These are phyloP conservation scores for Acropora tenuis DNA, from an alignment of 64 coral and sea anemone genomes.

Conservation along the genomic window DNA sequence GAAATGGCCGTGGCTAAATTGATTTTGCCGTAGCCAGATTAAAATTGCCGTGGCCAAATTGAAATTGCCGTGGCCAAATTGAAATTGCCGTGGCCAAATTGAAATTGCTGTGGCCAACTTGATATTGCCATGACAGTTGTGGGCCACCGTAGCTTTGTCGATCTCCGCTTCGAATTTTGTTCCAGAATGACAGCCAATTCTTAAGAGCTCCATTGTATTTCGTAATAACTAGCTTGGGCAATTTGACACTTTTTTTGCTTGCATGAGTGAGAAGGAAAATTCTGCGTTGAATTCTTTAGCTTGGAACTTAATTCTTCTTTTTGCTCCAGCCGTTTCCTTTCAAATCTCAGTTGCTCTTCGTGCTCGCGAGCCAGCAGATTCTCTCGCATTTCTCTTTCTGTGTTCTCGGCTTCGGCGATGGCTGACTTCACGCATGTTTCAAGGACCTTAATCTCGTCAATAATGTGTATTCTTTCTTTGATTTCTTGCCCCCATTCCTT, in stretches of 20 bases:
- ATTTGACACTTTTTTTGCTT: background rate
- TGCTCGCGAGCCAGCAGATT: background rate
- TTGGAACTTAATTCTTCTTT: background rate
- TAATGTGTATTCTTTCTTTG: background rate
- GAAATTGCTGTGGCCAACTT: no score
- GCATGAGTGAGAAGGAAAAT: background rate
- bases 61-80: no score
- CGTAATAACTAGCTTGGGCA: constrained; percentile 27
- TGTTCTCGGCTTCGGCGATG: background rate
- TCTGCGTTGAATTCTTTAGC: background rate
- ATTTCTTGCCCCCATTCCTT: background rate
- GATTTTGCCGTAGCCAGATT: no score
- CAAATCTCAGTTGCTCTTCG: background rate
- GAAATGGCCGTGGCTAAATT: no score
- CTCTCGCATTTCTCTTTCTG: background rate
- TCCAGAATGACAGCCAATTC: constrained; percentile 24
- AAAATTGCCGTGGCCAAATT: no score
- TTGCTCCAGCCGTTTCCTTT: background rate
- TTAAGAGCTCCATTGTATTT: constrained; percentile 20
- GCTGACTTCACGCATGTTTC: background rate
- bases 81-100: no score
- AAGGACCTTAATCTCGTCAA: background rate
- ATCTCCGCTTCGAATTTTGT: background rate
- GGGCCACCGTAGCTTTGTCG: background rate
- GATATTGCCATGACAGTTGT: no score